These are phyloP conservation scores for Protosalanx chinensis DNA, from an alignment of 2,797 vertebrate genomes.

Conservation along the genomic window DNA sequence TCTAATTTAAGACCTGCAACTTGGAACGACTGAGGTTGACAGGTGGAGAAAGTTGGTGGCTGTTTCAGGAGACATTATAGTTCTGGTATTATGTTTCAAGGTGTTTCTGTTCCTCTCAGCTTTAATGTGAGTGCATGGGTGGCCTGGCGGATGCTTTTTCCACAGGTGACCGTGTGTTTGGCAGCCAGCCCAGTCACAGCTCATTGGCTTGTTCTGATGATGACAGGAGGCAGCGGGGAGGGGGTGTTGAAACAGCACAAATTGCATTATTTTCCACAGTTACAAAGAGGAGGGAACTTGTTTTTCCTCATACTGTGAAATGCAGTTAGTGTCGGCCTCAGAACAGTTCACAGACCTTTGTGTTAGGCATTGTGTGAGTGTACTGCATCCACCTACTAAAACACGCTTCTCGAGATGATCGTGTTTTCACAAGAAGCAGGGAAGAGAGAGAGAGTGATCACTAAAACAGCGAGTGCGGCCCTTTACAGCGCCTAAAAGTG, in stretches of 20 bases:
- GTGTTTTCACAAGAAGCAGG: not conserved
- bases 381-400: too few relatives aligned
- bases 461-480: not conserved
- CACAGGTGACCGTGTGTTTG: slow-evolving; percentile 37
- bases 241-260: not conserved
- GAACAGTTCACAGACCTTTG: too few relatives aligned
- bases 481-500: not conserved
- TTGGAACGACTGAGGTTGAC: not conserved
- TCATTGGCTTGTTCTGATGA: slow-evolving; percentile 44
- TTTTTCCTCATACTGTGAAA: not conserved
- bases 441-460: not conserved
- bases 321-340: not conserved
- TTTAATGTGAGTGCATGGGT: too few relatives aligned
- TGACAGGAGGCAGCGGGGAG: slow-evolving; percentile 3
- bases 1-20: too few relatives aligned
- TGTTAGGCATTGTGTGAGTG: too few relatives aligned
- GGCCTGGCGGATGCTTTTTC: slow-evolving; percentile 23
- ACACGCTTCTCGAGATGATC: too few relatives aligned
- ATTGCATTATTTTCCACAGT: not conserved
- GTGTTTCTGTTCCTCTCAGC: too few relatives aligned
- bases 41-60: not conserved
- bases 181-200: slow-evolving; percentile 33
- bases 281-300: not conserved
- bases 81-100: too few relatives aligned
- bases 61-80: slow-evolving; percentile 1